Base-by-base conservation (phyloP, 2,797 vertebrate species). In the Gambusia yucatana region DNA sequence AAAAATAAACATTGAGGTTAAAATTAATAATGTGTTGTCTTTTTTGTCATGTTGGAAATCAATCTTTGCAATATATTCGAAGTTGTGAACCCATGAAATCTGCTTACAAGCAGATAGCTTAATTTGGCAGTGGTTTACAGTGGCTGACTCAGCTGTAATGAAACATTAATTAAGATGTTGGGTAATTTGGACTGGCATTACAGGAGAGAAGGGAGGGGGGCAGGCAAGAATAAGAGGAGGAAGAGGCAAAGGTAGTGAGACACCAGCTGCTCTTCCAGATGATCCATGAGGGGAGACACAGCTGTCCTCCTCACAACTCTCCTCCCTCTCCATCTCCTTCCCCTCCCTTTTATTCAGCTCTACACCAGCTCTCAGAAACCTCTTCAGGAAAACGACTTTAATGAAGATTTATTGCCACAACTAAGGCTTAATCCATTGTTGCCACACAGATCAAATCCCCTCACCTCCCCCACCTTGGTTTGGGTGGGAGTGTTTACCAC, bases 221-320 rank as follows among this genome's bases (percentile, higher is more conserved):
- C 4, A 14, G n/a, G 74, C 59, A 63, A 43, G 50, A 75, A 43
- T 41, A 47, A 76, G 78, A 65, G 75, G 79, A 77, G 77, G 81
- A 78, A 63, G 63, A 77, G 83, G 76, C 28, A 84, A 65, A 89
- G 82, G 81, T 79, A 83, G 52, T 79, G 25, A 91, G 78, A 76
- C 79, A 94, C 85, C 94, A 95, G 93, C 92, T 95, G 94, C 81
- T 92, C 84, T 84, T 82, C 88, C 91, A 89, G 86, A 92, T 95
- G 93, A 95, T 95, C 91, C 91, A 89, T 77, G 77, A 76, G 75
- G 77, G 80, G 78, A 81, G 77, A 86, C 80, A 82, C 84, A 89
- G 74, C 85, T 89, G 94, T 92, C 87, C 80, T 75, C 79, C 91
- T 86, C 86, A 71, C 71, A 67, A 79, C 78, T 73, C 80, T 79